These are phyloP conservation scores for Ellobius talpinus DNA, from an alignment of 2,113 vertebrate species.

Conservation along the genomic window DNA sequence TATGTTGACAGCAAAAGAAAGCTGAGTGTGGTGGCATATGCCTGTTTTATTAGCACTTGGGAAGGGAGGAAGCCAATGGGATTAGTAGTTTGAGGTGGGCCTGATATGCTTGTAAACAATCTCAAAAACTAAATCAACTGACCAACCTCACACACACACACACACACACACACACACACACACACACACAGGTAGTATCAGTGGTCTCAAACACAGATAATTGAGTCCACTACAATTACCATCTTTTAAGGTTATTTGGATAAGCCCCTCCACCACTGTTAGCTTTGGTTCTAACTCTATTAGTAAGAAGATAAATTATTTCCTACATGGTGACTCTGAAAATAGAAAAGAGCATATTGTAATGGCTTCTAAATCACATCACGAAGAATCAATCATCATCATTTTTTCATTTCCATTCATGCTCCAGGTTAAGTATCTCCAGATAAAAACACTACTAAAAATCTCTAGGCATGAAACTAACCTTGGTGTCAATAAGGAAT, in stretches of 20 bases:
- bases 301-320: constrained; percentile 18
- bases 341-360: constrained; percentile 42
- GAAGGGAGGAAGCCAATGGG: background rate
- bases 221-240: background rate
- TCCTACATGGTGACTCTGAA: background rate
- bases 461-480: background rate
- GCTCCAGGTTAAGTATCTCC: constrained; percentile 17
- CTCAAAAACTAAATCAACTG: background rate
- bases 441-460: constrained; percentile 49
- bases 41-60: background rate
- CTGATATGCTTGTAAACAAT: background rate
- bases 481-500: constrained; percentile 41
- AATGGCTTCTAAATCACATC: constrained; percentile 54
- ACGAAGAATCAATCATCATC: constrained; percentile 47
- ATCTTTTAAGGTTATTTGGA: background rate
- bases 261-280: background rate
- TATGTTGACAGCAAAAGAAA: background rate
- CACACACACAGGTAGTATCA: background rate
- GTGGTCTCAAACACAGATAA: background rate
- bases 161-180: background rate
- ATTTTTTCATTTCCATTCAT: constrained; percentile 56
- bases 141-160: background rate
- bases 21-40: background rate
- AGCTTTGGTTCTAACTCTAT: constrained; percentile 2
- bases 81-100: background rate